A percentile compares a stretch with the other conserved stretches of the same genome.
phyloP scores from a whole-genome alignment of 2,113 vertebrate genomes.

The Ailurus styani region DNA sequence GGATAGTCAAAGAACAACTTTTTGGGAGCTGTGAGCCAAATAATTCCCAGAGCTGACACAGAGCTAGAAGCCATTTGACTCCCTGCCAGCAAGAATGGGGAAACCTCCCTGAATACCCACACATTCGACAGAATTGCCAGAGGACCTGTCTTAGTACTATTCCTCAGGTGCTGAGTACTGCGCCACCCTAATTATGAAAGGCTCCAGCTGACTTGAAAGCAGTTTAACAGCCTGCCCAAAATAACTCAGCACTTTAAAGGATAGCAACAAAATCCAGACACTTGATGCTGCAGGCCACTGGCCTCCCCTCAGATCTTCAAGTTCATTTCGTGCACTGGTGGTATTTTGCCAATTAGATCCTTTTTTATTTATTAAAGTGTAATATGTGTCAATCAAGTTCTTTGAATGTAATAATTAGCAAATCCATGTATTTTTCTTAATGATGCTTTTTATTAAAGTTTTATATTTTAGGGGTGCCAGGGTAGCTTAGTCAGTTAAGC shows the following conservation, averaged over 20 bases:
- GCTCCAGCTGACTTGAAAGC: neutral
- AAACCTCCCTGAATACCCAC: neutral
- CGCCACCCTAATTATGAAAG: neutral
- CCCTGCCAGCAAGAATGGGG: neutral
- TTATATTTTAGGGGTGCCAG: neutral
- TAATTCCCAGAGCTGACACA: neutral
- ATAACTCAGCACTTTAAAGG: neutral
- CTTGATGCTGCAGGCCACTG: neutral
- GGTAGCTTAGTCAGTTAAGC: neutral
- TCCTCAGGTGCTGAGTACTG: neutral
- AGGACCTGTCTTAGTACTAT: neutral
- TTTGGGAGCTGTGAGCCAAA: too few relatives aligned
- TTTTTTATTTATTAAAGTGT: neutral
- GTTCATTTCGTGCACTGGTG: neutral
- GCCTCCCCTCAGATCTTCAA: neutral
- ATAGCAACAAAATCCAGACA: neutral
- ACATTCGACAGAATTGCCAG: neutral
- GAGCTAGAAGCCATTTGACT: neutral
- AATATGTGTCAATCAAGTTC: neutral
- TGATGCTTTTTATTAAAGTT: neutral
- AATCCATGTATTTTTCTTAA: neutral
- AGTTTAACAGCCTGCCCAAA: neutral
- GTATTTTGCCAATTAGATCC: neutral
- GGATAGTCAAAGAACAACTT: neutral
- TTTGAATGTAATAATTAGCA: neutral